A percentile compares a stretch with the other conserved stretches of the same genome.
Conservation (phyloP, 2,113 vertebrate genomes). For the Tragelaphus strepsiceros region DNA sequence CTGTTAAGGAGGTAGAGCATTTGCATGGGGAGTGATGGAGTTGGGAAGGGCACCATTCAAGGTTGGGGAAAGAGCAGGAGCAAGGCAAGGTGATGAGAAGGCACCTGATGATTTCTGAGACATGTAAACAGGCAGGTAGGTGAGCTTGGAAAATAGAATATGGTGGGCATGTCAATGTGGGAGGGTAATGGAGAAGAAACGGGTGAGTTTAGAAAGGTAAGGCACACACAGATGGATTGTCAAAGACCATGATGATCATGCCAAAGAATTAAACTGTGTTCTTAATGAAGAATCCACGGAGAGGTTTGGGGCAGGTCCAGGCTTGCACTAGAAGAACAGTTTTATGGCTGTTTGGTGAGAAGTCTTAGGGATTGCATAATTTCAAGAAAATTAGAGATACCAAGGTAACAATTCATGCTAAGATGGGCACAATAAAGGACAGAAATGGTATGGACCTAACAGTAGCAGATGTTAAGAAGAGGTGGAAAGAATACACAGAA, state of each 20-base stretch:
- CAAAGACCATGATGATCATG: neutral
- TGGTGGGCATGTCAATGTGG: neutral
- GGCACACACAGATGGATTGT: neutral
- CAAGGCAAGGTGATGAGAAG: neutral
- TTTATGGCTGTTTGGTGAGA: neutral
- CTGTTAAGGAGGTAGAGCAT: neutral
- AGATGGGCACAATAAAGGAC: neutral
- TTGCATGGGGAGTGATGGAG: neutral
- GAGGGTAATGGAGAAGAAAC: neutral
- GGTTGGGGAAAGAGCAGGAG: neutral
- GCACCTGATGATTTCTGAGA: neutral
- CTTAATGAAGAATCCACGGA: neutral
- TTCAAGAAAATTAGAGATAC: neutral
- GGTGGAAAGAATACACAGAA: neutral
- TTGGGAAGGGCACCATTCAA: rapidly evolving
- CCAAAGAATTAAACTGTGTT: neutral
- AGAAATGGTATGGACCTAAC: neutral
- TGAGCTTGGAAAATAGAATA: neutral
- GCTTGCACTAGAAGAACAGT: neutral
- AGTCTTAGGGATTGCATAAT: neutral
- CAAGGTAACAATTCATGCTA: neutral
- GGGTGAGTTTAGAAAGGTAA: neutral
- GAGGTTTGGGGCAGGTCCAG: neutral
- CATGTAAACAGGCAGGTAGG: neutral
- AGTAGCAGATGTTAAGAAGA: neutral